phyloP scores from a whole-genome alignment of 2,113 vertebrate species.

The Mobula birostris region DNA sequence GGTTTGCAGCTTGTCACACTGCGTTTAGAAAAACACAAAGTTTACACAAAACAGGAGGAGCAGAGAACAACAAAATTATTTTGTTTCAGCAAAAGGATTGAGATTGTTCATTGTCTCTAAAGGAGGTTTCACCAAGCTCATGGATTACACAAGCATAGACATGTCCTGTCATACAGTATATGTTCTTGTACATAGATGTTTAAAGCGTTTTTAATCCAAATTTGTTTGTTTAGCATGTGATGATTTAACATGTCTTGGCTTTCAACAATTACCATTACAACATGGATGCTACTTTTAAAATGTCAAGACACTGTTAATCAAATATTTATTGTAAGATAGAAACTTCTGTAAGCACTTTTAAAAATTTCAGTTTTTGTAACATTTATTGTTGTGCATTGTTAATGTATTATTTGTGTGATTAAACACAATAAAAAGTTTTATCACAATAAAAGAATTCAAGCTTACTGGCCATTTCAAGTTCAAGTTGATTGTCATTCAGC shows the following conservation, averaged over 20 bases:
- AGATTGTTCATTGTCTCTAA: slow-evolving; percentile 4
- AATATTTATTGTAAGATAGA: slow-evolving; percentile 96
- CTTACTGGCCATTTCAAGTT: neutral
- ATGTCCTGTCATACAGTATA: slow-evolving; percentile 43
- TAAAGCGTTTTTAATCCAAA: slow-evolving; percentile 51
- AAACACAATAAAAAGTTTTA: slow-evolving; percentile 76
- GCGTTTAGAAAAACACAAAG: neutral
- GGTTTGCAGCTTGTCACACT: neutral
- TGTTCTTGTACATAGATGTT: slow-evolving; percentile 48
- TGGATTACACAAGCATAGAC: slow-evolving; percentile 3
- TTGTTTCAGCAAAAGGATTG: neutral
- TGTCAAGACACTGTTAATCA: slow-evolving; percentile 66
- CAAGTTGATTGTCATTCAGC: no score
- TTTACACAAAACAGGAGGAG: neutral
- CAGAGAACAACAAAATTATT: neutral
- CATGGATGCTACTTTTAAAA: slow-evolving; percentile 37
- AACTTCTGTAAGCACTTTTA: slow-evolving; percentile 96
- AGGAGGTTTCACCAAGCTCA: neutral
- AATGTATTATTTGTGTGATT: slow-evolving; percentile 90
- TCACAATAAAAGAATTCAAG: slow-evolving; percentile 59
- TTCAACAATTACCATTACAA: slow-evolving; percentile 31
- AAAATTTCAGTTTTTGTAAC: slow-evolving; percentile 83
- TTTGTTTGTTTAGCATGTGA: slow-evolving; percentile 64
- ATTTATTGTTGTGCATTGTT: slow-evolving; percentile 83
- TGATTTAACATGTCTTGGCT: slow-evolving; percentile 72